Evolutionary conservation across 2,888 invertebrate genomes (phyloP), one percentile per base, ranked within the genome.

Genomic region (Rugalucina vietnamica): DNA sequence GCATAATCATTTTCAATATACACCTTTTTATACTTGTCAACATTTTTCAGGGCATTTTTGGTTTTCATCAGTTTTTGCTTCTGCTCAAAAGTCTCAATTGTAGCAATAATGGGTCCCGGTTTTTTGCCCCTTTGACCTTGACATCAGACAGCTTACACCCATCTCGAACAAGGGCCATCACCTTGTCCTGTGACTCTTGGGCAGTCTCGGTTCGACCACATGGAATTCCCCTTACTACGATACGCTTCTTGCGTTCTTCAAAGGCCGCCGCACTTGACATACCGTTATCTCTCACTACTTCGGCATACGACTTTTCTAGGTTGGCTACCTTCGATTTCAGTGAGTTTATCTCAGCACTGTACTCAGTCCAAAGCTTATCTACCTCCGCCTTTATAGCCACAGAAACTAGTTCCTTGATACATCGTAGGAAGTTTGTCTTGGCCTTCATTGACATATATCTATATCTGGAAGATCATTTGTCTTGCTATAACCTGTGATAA

Each of bases 1-100:
- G 70, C 34, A 39, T 70, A 34, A 36, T 70, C 70, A 39, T 70
- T 70, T 37, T 70, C 70, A 70, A 70, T 70, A 29, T 37, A 70
- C 10, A 70, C 69, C 14, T 36, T 32, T 69, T 70, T 70, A 29
- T 34, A 34, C 36, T 70, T 18, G 34, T 49, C 24, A 27, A 60
- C 14, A 24, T 70, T 70, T 70, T 70, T 70, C 27, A 70, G 21
- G 4, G 21, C 29, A 70, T 4, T 70, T 70, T 70, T 70, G 69
- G 8, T 18, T 24, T 69, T 69, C 69, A 69, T 69, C 4, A 69
- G 69, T 18, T 27, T 69, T 27, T 69, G 27, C 21, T 69, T 69
- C 36, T 69, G 10, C 29, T 69, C 69, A 24, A 69, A 69, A 8
- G 69, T 12, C 36, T 69, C 69, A 69, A 69, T 69, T 10, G 69